Evolutionary conservation across 2,888 invertebrate genomes (phyloP).

Genomic region (Tuberolachnus salignus): DNA sequence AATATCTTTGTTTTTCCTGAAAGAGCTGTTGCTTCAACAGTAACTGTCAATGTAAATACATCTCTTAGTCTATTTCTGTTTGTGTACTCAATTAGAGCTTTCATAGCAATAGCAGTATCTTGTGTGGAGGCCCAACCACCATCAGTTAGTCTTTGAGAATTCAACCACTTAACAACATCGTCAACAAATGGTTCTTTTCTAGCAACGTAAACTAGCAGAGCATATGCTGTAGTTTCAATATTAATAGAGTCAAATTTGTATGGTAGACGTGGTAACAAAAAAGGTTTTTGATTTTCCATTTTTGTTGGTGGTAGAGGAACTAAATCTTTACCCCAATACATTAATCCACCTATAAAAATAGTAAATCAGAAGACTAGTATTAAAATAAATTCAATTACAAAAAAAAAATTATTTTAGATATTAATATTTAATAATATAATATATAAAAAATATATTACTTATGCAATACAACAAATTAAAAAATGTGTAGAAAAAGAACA

Average conservation of each 20-base stretch:
- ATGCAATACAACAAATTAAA: no score
- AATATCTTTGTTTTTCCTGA: constrained; percentile 72
- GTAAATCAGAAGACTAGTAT: neutral
- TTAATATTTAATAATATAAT: no score
- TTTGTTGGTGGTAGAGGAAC: constrained; percentile 83
- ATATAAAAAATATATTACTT: no score
- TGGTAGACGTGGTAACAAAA: constrained; percentile 83
- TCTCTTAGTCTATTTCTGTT: constrained; percentile 83
- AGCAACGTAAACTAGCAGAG: constrained; percentile 84
- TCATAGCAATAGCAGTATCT: constrained; percentile 86
- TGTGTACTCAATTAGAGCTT: constrained; percentile 88
- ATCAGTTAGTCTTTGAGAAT: constrained; percentile 82
- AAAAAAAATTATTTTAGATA: no score
- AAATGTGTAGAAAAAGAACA: no score
- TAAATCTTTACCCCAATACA: constrained; percentile 83
- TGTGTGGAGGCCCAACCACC: constrained; percentile 90
- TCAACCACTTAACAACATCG: constrained; percentile 88
- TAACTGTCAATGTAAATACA: constrained; percentile 77
- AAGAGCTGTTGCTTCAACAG: constrained; percentile 84
- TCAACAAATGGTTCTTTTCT: constrained; percentile 82
- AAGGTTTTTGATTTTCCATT: constrained; percentile 89
- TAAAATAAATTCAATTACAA: constrained; percentile 4
- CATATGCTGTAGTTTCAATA: constrained; percentile 92
- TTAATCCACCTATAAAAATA: constrained; percentile 70
- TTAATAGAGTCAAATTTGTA: constrained; percentile 89